Percentiles rank a stretch among this genome's conserved stretches.
Conservation (phyloP, 2,888 invertebrate genomes). For the Metellina segmentata region DNA sequence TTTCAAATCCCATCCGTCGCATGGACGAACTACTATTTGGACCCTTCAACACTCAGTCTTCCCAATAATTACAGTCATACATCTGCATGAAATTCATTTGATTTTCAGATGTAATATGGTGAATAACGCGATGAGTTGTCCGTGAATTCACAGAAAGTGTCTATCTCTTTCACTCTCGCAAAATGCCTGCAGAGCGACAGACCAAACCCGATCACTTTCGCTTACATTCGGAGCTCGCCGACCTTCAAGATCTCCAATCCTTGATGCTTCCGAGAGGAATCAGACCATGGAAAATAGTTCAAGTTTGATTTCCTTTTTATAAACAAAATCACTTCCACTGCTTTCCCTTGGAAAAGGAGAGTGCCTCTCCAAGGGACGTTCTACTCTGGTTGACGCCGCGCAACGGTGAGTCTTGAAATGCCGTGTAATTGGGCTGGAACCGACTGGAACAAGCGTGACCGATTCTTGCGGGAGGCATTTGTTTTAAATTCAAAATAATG, state of each 20-base stretch:
- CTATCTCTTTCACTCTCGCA: conserved; percentile 4
- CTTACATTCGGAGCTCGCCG: background rate
- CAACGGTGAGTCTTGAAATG: conserved; percentile 23
- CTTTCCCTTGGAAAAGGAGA: conserved; percentile 46
- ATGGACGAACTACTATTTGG: too few relatives aligned
- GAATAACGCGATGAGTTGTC: conserved; percentile 1
- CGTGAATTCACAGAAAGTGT: too few relatives aligned
- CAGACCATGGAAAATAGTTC: conserved; percentile 72
- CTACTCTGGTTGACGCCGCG: conserved; percentile 55
- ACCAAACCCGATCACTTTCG: background rate
- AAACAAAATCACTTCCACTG: conserved; percentile 39
- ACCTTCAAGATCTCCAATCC: conserved; percentile 54
- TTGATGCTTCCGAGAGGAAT: conserved; percentile 63
- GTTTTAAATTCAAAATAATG: conserved; percentile 51
- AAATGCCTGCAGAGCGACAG: background rate
- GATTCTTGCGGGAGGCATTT: conserved; percentile 20
- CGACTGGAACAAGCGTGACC: conserved; percentile 18
- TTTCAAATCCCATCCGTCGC: too few relatives aligned
- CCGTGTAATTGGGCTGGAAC: conserved; percentile 58
- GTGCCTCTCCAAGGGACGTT: conserved; percentile 57
- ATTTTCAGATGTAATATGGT: too few relatives aligned
- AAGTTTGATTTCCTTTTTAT: conserved; percentile 72
- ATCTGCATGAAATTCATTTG: too few relatives aligned
- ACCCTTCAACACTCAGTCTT: too few relatives aligned
- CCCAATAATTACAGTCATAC: too few relatives aligned